Conservation (phyloP, 2,888 invertebrate species). For the Cactoblastis cactorum region DNA sequence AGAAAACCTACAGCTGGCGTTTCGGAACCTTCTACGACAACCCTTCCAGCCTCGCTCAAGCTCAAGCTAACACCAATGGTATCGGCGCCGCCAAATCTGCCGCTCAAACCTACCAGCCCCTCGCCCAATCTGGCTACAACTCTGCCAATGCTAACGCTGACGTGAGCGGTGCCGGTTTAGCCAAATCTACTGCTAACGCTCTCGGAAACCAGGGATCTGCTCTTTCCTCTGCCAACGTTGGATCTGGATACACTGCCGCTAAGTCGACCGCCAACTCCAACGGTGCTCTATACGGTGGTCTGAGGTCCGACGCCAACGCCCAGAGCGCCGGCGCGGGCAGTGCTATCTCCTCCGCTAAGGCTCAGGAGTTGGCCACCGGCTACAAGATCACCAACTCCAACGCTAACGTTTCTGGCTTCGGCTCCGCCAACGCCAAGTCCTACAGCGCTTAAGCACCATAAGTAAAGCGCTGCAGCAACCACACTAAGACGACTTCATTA, state of each 20-base stretch:
- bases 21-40: conserved; percentile 57
- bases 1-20: conserved; percentile 54
- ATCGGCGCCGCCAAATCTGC: conserved; percentile 27
- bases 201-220: conserved; percentile 33
- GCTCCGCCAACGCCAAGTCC: conserved; percentile 55
- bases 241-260: conserved; percentile 28
- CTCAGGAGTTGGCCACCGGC: conserved; percentile 44
- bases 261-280: conserved; percentile 26
- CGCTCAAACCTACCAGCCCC: conserved; percentile 26
- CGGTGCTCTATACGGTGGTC: conserved; percentile 29
- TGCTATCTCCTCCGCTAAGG: conserved; percentile 49
- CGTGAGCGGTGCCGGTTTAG: conserved; percentile 32
- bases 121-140: conserved; percentile 24
- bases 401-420: conserved; percentile 45
- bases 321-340: conserved; percentile 46
- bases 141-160: conserved; percentile 39
- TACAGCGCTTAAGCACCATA: conserved; percentile 36
- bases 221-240: conserved; percentile 35
- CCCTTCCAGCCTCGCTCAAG: conserved; percentile 37
- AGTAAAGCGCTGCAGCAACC: conserved; percentile 39
- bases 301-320: conserved; percentile 44
- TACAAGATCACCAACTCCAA: conserved; percentile 51
- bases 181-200: conserved; percentile 34
- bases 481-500: conserved; percentile 68
- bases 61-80: conserved; percentile 30